Evolutionary conservation across 2,113 vertebrate genomes (phyloP), one percentile per base, ranked within the genome.

Genomic region (Apeltes quadracus): DNA sequence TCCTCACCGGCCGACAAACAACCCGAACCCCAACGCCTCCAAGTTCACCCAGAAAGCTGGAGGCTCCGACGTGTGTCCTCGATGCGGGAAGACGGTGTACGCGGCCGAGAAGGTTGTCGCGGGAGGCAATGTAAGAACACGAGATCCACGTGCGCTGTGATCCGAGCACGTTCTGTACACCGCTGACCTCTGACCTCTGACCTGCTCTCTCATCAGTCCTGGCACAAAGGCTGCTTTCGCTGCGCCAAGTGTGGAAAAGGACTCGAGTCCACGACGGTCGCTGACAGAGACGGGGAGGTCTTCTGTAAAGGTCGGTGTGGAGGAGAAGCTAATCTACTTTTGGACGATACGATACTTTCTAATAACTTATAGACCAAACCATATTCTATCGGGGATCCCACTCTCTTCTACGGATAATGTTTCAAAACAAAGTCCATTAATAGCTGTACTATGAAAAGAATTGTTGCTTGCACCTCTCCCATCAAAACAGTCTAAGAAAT

Each of bases 241-340:
- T 98, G 97, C 54, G 96, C 96, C 75, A 98, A 96, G 68, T 98
- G 97, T 57, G 97, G 97, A 51, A 99, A 99, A 90, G 94, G 97
- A 65, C 92, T 99, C 67, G 97, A 98, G 93, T 99, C 97, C 36
- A 98, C 97, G 61, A 99, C 97, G 41, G 79, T 98, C 75, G 96
- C 97, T 0, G 97, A 98, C 85, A 95, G 96, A 87, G 97, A 98
- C 0, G 97, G 97, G 9, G 97, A 98, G 81, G 96, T 99, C 82
- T 99, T 95, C 90, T 99, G 97, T 90, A 99, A 98, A 96, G 96
- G 97, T 98, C 75, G 57, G 90, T 81, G 25, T 41, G 22, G 7
- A 1, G 32, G 12, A 18, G 23, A 22, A 48, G 5, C 4, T 34
- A 39, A 41, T 12, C 25, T 20, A 27, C 16, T 14, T 43, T n/a